Conservation (phyloP, 2,797 vertebrate species). For the Mionectes olivaceus region DNA sequence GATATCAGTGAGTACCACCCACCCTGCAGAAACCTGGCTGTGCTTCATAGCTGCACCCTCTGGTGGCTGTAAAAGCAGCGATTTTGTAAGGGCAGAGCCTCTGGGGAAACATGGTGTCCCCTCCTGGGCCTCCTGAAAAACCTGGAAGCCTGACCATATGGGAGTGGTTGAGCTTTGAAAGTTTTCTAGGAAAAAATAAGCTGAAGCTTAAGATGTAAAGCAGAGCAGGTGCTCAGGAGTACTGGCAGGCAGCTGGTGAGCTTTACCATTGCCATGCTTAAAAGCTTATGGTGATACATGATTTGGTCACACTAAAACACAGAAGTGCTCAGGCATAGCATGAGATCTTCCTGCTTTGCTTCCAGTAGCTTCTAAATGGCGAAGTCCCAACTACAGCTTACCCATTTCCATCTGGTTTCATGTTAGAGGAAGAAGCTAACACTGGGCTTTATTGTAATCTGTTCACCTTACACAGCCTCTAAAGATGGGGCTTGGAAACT, state of each 20-base stretch:
- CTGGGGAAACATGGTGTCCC: accelerated
- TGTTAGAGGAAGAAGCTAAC: not conserved
- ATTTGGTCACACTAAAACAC: not conserved
- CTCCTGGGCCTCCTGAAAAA: not conserved
- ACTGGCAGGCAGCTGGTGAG: not conserved
- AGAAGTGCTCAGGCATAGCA: not conserved
- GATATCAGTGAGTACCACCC: not conserved
- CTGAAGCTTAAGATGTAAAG: not conserved
- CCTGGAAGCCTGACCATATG: not conserved
- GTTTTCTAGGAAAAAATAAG: not conserved
- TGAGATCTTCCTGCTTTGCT: not conserved
- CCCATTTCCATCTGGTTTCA: not conserved
- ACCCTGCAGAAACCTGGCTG: not conserved
- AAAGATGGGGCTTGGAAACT: not conserved
- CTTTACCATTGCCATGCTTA: not conserved
- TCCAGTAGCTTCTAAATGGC: not conserved
- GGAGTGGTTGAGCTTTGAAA: not conserved
- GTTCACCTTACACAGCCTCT: not conserved
- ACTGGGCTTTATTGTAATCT: not conserved
- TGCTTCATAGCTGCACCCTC: not conserved
- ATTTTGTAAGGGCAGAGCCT: not conserved
- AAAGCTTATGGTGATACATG: accelerated
- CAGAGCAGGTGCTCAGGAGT: not conserved
- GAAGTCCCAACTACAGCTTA: not conserved
- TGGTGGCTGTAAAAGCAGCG: not conserved